phyloP scores from a whole-genome alignment of 1,140 invertebrate genomes.

The Anastrepha obliqua region DNA sequence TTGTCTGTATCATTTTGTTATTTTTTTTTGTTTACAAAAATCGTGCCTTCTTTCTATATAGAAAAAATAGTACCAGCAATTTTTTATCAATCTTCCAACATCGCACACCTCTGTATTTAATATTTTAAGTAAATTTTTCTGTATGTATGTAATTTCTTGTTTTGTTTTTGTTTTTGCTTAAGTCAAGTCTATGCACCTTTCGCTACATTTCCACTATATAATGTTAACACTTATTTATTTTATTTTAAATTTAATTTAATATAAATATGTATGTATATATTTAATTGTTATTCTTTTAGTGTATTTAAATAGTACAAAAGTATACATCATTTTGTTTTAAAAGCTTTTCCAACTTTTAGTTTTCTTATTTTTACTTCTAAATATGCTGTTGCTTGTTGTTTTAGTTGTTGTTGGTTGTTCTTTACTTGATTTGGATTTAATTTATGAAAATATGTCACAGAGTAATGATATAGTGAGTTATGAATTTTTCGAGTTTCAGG shows the following conservation, averaged over 20 bases:
- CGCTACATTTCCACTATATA: conserved; percentile 53
- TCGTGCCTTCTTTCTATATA: neutral
- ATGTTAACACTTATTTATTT: conserved; percentile 50
- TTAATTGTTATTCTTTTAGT: conserved; percentile 5
- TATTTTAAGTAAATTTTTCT: neutral
- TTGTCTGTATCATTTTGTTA: neutral
- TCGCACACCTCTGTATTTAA: neutral
- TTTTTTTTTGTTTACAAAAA: conserved; percentile 28
- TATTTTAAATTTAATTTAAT: conserved; percentile 38
- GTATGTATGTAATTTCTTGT: neutral
- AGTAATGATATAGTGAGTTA: neutral
- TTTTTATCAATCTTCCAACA: neutral
- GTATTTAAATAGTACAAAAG: conserved; percentile 53
- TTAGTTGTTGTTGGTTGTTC: neutral
- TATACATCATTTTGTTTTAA: conserved; percentile 51
- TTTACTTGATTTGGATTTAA: neutral
- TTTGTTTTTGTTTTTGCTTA: conserved; percentile 46
- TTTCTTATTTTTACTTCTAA: conserved; percentile 44
- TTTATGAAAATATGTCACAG: neutral
- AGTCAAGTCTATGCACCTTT: conserved; percentile 49
- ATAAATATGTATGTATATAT: conserved; percentile 43
- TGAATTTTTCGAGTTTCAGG: no score
- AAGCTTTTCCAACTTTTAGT: conserved; percentile 48
- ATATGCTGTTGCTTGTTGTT: conserved; percentile 19
- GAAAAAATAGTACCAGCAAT: neutral